Conservation (phyloP, 2,797 vertebrate species). For the Arnoldichthys spilopterus region DNA sequence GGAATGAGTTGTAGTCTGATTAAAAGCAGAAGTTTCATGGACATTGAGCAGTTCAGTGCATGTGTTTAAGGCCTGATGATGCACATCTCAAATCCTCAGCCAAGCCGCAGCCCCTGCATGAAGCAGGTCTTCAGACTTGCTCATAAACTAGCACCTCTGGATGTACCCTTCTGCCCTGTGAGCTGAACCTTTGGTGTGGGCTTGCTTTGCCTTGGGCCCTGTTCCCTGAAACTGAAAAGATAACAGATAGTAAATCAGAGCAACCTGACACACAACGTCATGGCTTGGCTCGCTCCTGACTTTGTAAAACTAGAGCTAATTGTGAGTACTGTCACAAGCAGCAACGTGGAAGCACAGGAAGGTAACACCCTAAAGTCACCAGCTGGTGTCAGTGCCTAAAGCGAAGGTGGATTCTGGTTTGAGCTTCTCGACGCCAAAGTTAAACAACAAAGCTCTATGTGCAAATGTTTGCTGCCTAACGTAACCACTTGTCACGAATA, state of each 20-base stretch:
- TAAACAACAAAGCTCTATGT: not conserved
- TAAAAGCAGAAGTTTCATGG: too few relatives aligned
- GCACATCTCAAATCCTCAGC: too few relatives aligned
- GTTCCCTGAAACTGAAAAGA: conserved; percentile 34
- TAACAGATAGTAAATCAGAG: conserved; percentile 69
- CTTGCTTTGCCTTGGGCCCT: conserved; percentile 37
- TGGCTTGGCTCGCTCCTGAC: conserved; percentile 63
- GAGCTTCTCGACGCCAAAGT: conserved; percentile 42
- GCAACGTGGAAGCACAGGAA: conserved; percentile 49
- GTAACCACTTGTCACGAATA: conserved; percentile 62
- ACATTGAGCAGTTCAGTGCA: too few relatives aligned
- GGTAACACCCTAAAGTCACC: conserved; percentile 60
- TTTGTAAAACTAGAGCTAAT: conserved; percentile 73
- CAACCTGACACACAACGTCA: conserved; percentile 72
- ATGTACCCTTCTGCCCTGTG: not conserved
- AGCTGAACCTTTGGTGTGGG: not conserved
- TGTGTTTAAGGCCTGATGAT: too few relatives aligned
- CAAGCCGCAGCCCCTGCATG: too few relatives aligned
- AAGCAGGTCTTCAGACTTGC: too few relatives aligned
- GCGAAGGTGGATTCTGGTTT: conserved; percentile 58
- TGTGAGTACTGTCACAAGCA: conserved; percentile 61
- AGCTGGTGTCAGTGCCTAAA: conserved; percentile 65
- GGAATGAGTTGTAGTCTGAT: too few relatives aligned
- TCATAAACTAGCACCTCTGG: too few relatives aligned
- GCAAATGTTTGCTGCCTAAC: conserved; percentile 27